Evolutionary conservation across 2,113 vertebrate species (phyloP).

Genomic region (Acanthisitta chloris): DNA sequence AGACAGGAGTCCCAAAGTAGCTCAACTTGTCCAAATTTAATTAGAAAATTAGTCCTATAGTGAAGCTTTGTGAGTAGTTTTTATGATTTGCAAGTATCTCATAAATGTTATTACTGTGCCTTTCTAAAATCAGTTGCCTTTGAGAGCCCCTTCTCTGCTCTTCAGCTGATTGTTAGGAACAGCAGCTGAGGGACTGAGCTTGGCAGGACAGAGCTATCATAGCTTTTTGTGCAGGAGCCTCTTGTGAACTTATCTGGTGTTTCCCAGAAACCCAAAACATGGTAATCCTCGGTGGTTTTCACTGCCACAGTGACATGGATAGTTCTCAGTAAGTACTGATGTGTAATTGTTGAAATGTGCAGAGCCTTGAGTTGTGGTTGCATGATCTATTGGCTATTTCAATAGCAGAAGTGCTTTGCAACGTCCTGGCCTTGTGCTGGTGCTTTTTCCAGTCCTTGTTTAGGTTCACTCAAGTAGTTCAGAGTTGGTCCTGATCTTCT

Average conservation of each 20-base stretch:
- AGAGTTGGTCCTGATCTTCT: neutral
- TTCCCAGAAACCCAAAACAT: neutral
- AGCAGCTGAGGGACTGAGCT: neutral
- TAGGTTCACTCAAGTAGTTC: neutral
- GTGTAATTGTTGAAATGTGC: neutral
- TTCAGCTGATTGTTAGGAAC: neutral
- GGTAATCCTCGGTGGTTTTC: neutral
- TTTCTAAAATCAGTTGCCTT: neutral
- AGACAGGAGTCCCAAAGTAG: neutral
- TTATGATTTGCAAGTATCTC: neutral
- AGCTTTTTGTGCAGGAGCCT: neutral
- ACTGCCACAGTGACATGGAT: neutral
- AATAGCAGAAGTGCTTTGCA: neutral
- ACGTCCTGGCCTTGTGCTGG: neutral
- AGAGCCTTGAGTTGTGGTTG: neutral
- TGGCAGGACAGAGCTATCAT: neutral
- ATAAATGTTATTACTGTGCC: neutral
- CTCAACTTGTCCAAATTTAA: neutral
- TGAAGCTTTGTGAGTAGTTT: neutral
- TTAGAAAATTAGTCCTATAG: neutral
- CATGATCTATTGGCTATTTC: neutral
- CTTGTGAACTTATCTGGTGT: fast-evolving
- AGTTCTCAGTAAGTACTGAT: neutral
- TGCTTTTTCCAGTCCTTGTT: neutral
- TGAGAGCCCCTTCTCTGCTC: neutral